Evolutionary conservation across 2,113 vertebrate genomes (phyloP).

Genomic region (Emydocephalus ijimae): DNA sequence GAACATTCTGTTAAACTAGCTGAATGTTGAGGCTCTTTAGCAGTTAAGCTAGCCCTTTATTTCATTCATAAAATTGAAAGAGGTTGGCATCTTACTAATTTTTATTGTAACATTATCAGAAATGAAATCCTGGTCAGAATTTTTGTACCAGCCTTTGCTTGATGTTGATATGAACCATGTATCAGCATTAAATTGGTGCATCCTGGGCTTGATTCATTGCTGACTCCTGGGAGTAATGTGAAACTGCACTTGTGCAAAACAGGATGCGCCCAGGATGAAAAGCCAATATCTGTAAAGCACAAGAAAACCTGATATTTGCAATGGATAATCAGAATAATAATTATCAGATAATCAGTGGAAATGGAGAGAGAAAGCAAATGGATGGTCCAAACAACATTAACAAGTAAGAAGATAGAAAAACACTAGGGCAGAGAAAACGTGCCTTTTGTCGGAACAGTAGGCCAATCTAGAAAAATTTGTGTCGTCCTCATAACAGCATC

Average conservation of each 20-base stretch:
- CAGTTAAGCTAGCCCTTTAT: conserved; percentile 32
- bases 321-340: background rate
- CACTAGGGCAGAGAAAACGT: background rate
- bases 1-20: conserved; percentile 66
- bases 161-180: background rate
- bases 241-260: background rate
- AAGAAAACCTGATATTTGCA: background rate
- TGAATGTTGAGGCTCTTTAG: conserved; percentile 48
- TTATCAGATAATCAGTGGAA: background rate
- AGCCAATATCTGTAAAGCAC: background rate
- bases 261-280: background rate
- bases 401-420: background rate
- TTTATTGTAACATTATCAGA: background rate
- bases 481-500: background rate
- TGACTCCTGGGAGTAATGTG: background rate
- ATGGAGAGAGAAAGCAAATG: background rate
- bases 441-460: background rate
- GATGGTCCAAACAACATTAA: background rate
- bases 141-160: background rate
- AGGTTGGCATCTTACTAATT: conserved; percentile 10
- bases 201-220: background rate
- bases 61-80: conserved; percentile 43
- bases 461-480: background rate
- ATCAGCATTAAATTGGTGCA: background rate
- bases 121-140: background rate